Evolutionary conservation across 2,113 vertebrate genomes (phyloP), one percentile per base, ranked within the genome.

Genomic region (Eleginops maclovinus): DNA sequence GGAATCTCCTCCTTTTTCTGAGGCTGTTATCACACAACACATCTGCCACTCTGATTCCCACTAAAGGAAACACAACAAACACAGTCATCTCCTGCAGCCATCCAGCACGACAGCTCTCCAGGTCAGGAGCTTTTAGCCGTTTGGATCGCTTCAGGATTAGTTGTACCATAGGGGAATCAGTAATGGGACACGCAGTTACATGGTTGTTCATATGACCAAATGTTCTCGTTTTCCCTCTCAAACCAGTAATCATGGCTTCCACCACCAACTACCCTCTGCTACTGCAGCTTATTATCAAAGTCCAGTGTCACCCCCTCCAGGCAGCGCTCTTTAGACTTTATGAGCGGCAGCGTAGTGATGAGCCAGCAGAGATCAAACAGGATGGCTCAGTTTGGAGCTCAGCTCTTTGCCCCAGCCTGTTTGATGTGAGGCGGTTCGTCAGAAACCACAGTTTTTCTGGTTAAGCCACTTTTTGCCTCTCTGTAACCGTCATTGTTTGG

Each of bases 281-380:
- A 24, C 8, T 2, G 72, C 79, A 76, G 79, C 72, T 77, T 88
- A 81, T 77, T 83, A 87, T 92, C 82, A 87, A 50, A 77, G 80
- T 44, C 63, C 63, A 24, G 59, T 3, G 54, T 79, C 7, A n/a
- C 49, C 22, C 71, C 88, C 83, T 83, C 50, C 79, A 81, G 81
- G 84, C 78, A 17, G 11, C 13, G 74, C 53, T 83, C 65, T 84
- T 64, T 86, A 79, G 84, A 77, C 72, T 85, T 84, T 78, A 87
- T 77, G 73, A 77, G 75, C 7, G 64, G 63, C 40, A 14, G 71
- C 17, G 47, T 31, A 24, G 68, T 72, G 71, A 75, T 46, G 64
- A 65, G 47, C 54, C 55, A 14, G 16, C 79, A 49, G 75, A 80
- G 84, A 84, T 88, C 82, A 91, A 83, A 92, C 70, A n/a, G n/a